Evolutionary conservation across 92 coral and sea anemone genomes (phyloP).

Genomic region (Scolanthus callimorphus): DNA sequence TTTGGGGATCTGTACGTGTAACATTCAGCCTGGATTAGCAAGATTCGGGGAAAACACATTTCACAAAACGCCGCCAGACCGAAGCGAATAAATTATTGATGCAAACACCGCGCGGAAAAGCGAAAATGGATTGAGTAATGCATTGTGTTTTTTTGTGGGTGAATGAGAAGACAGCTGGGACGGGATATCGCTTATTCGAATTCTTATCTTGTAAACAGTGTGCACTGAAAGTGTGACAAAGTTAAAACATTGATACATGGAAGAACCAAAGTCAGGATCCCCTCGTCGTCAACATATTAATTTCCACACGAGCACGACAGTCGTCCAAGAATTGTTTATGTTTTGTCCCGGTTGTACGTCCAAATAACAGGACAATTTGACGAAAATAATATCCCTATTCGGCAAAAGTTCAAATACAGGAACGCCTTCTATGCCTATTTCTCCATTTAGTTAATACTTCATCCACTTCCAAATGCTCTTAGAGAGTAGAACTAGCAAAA

Average conservation of each 20-base stretch:
- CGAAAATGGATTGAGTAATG: constrained; percentile 14
- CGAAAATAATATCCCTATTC: constrained; percentile 41
- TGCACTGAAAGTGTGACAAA: constrained; percentile 11
- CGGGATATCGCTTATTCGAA: constrained; percentile 10
- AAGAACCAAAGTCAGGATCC: neutral
- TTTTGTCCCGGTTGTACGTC: constrained; percentile 46
- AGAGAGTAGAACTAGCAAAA: too few relatives aligned
- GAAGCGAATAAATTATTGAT: constrained; percentile 36
- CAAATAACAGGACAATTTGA: constrained; percentile 67
- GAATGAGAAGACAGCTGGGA: constrained; percentile 8
- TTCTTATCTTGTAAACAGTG: constrained; percentile 14
- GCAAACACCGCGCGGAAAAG: constrained; percentile 4
- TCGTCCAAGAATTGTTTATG: constrained; percentile 56
- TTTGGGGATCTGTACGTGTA: too few relatives aligned
- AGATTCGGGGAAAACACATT: constrained; percentile 6
- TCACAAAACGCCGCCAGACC: constrained; percentile 38
- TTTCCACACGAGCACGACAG: neutral
- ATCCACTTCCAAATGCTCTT: too few relatives aligned
- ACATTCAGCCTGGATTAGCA: too few relatives aligned
- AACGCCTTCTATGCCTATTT: neutral
- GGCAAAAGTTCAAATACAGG: constrained; percentile 7
- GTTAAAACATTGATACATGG: constrained; percentile 15
- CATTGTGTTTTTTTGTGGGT: constrained; percentile 14
- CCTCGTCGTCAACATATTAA: neutral
- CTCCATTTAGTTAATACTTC: neutral